These are phyloP conservation scores for Choloepus hoffmanni DNA, from an alignment of 2,113 vertebrate genomes.

Conservation along the genomic window DNA sequence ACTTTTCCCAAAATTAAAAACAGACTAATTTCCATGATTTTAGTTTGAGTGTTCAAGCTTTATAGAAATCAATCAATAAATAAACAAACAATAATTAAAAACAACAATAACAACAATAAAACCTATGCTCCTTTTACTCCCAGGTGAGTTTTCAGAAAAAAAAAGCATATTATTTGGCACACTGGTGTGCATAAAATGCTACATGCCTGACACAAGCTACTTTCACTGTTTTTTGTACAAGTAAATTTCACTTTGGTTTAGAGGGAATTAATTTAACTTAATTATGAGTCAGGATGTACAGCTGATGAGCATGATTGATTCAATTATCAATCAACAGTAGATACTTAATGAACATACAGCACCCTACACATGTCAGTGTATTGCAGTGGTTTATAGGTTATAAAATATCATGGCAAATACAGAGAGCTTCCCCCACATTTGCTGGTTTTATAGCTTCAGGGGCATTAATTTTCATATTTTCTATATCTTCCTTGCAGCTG, in stretches of 20 bases:
- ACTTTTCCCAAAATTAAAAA: background rate
- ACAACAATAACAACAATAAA: background rate
- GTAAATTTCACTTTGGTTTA: background rate
- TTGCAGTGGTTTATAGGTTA: too few species aligned
- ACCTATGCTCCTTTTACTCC: background rate
- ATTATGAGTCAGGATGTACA: too few species aligned
- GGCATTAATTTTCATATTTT: background rate
- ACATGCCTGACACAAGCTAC: accelerated
- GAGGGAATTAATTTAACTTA: background rate
- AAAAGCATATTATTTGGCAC: too few species aligned
- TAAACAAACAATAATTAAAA: background rate
- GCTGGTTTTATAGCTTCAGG: accelerated
- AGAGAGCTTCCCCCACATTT: background rate
- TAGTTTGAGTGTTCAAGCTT: too few species aligned
- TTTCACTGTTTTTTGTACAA: background rate
- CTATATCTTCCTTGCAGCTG: background rate
- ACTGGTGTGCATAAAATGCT: too few species aligned
- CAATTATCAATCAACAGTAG: too few species aligned
- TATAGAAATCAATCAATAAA: too few species aligned
- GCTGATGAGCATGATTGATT: too few species aligned
- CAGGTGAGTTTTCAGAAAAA: background rate
- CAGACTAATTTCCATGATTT: too few species aligned
- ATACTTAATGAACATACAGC: background rate
- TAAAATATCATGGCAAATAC: background rate
- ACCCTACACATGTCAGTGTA: background rate